Evolutionary conservation across 2,888 invertebrate genomes (phyloP), one percentile per base, ranked within the genome.

Genomic region (Palloptera scutellata): DNA sequence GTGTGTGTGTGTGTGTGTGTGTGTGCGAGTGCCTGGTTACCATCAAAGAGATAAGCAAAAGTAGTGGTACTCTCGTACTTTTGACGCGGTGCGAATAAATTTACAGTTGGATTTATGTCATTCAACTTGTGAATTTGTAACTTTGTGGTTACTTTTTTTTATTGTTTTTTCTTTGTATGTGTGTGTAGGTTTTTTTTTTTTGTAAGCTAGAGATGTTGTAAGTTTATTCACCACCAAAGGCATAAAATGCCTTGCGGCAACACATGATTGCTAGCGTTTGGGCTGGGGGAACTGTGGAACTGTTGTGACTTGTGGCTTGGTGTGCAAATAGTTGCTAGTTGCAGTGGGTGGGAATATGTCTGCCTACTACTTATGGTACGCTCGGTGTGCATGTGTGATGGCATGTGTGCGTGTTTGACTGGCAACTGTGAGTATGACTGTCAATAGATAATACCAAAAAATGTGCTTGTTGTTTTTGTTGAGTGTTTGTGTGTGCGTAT

Each of bases 101-200:
- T 75, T 77, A 75, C 73, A 75, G 76, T 75, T 76, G 76, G 74
- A 81, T 77, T 78, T 79, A 76, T 80, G 79, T 78, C 80, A 77
- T 75, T 77, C 73, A 79, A 75, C 73, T 73, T 73, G 70, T 70
- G 70, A 67, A 72, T 73, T 73, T 72, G 72, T 70, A 69, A 64
- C 19, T 61, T 60, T 64, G 17, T 43, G 12, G 41, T 43, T 58
- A 42, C 13, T n/a, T 42, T 30, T 20, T 42, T 53, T 15, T 52
- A 17, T 59, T 51, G 42, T 19, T 40, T 19, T 41, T 40, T 53
- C 20, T n/a, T 43, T 19, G 19, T 57, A 20, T 58, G 8, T 30
- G 41, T 43, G 15, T 58, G 58, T n/a, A 15, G 2, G n/a, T 55
- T n/a, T 30, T 19, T 30, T 48, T 15, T 55, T 20, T 13, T 43